These are phyloP conservation scores for Coryphaenoides rupestris DNA, from an alignment of 2,113 vertebrate species.

Conservation along the genomic window DNA sequence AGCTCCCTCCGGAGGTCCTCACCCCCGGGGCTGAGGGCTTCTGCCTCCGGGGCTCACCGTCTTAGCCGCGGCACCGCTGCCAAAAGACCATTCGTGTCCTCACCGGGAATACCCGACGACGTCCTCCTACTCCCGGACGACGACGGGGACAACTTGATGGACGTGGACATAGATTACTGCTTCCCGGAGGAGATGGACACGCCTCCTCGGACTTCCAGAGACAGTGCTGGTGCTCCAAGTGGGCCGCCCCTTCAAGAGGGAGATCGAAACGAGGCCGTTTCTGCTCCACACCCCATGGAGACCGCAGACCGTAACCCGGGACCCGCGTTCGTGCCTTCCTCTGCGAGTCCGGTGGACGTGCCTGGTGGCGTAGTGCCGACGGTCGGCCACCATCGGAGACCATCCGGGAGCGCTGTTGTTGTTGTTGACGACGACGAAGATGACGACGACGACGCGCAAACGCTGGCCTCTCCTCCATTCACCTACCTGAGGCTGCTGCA, in stretches of 20 bases:
- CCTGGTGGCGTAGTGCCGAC: too few species aligned
- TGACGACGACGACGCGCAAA: constrained; percentile 18
- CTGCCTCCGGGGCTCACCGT: constrained; percentile 2
- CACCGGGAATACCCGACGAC: neutral
- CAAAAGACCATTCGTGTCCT: neutral
- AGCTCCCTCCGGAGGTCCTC: too few species aligned
- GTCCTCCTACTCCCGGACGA: neutral
- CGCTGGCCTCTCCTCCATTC: constrained; percentile 73
- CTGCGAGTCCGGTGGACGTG: too few species aligned
- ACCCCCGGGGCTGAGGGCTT: neutral
- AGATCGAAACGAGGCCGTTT: too few species aligned
- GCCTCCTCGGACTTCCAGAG: neutral
- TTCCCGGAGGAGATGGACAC: constrained; percentile 24
- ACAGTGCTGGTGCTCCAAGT: too few species aligned
- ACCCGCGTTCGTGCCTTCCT: too few species aligned
- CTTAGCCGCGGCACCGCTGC: neutral
- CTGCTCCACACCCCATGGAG: too few species aligned
- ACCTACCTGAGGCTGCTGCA: constrained; percentile 78
- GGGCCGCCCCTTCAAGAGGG: too few species aligned
- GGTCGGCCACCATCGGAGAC: too few species aligned
- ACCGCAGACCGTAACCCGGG: too few species aligned
- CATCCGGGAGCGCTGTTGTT: too few species aligned
- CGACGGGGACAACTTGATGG: constrained; percentile 39
- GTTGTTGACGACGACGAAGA: too few species aligned
- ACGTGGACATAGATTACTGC: constrained; percentile 46